Evolutionary conservation across 2,113 vertebrate species (phyloP), one percentile per base, ranked within the genome.

Genomic region (Dinomys branickii): DNA sequence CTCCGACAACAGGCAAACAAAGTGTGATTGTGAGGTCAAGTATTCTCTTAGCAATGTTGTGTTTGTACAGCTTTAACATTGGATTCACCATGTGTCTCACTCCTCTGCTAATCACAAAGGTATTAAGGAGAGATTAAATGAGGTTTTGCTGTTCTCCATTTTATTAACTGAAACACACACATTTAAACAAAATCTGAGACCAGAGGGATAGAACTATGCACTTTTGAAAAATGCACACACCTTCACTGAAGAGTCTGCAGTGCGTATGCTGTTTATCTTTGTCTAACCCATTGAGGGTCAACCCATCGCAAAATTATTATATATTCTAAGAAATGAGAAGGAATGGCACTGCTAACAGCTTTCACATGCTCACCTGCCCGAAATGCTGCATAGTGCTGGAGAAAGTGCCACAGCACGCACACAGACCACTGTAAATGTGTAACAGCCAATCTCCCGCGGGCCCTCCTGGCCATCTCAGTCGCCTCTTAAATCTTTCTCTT

Each of bases 241-340:
- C 50, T n/a, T 94, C n/a, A 95, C 84, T 94, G 95, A 97, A 96
- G 30, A 5, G 26, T 95, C 95, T 96, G 78, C 52, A 95, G 81
- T 5, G 38, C 47, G 92, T 65, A 35, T n/a, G 33, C 65, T 87
- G 19, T 90, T 41, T 90, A 3, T 90, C 35, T 85, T 97, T 82
- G 5, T 67, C 91, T 61, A 91, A 85, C 4, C 16, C 19, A 35
- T 59, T 17, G 71, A 69, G 52, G 41, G 5, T 93, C 65, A n/a
- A n/a, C n/a, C 94, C 94, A 28, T 24, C 35, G n/a, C 20, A 50
- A 77, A 94, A 81, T 88, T 22, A 2, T 67, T 65, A 12, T 65
- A 35, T 65, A 71, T 71, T 50, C 22, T 5, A 41, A 73, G 20
- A 71, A 69, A 65, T 38, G 44, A 82, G 92, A 78, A 82, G 1